Percentiles rank a stretch among this genome's conserved stretches.
These are phyloP conservation scores for Geotrypetes seraphini DNA, from an alignment of 2,797 vertebrate species.

Conservation along the genomic window DNA sequence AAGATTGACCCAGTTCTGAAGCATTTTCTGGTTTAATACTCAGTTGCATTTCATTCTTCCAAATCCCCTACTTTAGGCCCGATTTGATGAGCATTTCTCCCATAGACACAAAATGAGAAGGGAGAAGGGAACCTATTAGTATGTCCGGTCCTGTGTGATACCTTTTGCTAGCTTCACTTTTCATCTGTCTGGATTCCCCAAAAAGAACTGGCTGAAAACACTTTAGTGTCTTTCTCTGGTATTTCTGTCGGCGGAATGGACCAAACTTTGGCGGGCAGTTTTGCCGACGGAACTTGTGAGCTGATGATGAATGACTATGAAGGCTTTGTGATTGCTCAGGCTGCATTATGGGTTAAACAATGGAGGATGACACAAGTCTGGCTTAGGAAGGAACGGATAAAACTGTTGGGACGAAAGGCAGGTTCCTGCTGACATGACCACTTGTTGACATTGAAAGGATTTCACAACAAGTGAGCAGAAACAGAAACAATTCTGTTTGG, in stretches of 20 bases:
- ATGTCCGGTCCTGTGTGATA: too few species aligned
- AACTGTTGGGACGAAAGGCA: conserved; percentile 69
- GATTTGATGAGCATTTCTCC: too few species aligned
- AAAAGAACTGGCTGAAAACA: conserved; percentile 30
- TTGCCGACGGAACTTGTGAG: conserved; percentile 48
- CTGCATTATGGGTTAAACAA: conserved; percentile 79
- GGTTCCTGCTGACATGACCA: conserved; percentile 67
- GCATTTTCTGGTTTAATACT: too few species aligned
- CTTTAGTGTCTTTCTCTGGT: conserved; percentile 28
- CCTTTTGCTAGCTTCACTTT: neutral
- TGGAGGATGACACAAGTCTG: conserved; percentile 76
- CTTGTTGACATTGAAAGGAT: conserved; percentile 67
- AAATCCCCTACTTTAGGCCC: too few species aligned
- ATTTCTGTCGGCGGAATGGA: conserved; percentile 28
- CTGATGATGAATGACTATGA: conserved; percentile 97
- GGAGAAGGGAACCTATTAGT: too few species aligned
- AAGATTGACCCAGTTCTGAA: too few species aligned
- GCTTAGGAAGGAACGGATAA: conserved; percentile 90
- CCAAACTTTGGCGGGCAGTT: conserved; percentile 56
- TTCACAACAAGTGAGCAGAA: conserved; percentile 79
- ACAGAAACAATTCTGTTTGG: conserved; percentile 68
- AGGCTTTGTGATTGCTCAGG: conserved; percentile 96
- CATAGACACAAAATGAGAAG: too few species aligned
- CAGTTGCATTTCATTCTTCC: too few species aligned
- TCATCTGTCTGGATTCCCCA: conserved; percentile 8